phyloP scores from a whole-genome alignment of 1,140 invertebrate species.

The Zaprionus taronus region DNA sequence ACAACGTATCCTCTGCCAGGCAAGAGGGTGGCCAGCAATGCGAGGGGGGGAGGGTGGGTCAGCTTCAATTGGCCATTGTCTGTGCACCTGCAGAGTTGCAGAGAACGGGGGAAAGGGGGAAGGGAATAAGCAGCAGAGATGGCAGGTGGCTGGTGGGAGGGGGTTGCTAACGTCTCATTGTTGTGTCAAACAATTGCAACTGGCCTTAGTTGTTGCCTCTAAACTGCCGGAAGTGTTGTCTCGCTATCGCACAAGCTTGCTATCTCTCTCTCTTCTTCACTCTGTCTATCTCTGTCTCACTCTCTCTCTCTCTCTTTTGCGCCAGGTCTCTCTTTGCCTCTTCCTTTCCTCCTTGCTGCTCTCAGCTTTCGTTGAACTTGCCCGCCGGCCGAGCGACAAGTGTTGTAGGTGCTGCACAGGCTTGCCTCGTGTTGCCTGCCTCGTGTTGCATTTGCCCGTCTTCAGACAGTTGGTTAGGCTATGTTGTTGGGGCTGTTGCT shows the following conservation, averaged over 20 bases:
- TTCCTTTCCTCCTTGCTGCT: neutral
- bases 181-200: slow-evolving; percentile 66
- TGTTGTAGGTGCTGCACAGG: neutral
- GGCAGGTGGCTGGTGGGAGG: neutral
- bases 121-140: neutral
- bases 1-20: slow-evolving; percentile 60
- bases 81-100: slow-evolving; percentile 41
- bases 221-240: slow-evolving; percentile 66
- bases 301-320: neutral
- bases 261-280: too few relatives aligned
- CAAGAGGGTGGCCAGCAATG: neutral
- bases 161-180: slow-evolving; percentile 36
- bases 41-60: neutral
- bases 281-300: neutral
- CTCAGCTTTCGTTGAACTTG: slow-evolving; percentile 30
- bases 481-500: neutral
- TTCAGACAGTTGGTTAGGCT: slow-evolving; percentile 65
- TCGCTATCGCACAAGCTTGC: neutral
- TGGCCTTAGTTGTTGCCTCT: slow-evolving; percentile 48
- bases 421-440: neutral
- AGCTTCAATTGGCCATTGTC: slow-evolving; percentile 56
- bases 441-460: slow-evolving; percentile 30
- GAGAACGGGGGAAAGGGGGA: slow-evolving; percentile 7
- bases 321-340: too few relatives aligned
- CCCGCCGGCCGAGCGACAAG: slow-evolving; percentile 22